Conservation (phyloP, 2,888 invertebrate species). For the Crepidodera aurea region DNA sequence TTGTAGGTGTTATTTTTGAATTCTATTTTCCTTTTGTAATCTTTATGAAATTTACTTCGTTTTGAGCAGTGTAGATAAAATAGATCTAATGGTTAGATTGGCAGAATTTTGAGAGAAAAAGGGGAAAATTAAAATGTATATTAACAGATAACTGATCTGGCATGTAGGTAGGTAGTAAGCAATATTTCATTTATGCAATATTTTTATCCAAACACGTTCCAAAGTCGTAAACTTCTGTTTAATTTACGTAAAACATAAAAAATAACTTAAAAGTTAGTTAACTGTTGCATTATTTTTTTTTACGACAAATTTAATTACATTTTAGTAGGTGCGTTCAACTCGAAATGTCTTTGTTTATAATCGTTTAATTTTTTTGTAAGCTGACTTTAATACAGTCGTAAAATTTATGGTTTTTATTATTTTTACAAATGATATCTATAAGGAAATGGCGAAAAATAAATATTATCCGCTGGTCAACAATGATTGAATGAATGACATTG, state of each 20-base stretch:
- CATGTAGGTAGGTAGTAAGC: not conserved
- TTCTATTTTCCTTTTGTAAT: too few relatives aligned
- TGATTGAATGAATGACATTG: too few relatives aligned
- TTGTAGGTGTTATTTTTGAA: too few relatives aligned
- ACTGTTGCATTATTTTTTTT: conserved; percentile 6
- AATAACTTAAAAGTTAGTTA: conserved; percentile 12
- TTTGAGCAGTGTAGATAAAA: too few relatives aligned
- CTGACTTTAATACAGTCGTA: conserved; percentile 6
- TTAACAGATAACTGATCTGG: too few relatives aligned
- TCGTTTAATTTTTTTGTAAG: conserved; percentile 4
- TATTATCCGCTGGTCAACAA: too few relatives aligned
- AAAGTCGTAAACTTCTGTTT: conserved; percentile 5
- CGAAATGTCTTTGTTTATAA: conserved; percentile 10
- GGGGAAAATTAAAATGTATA: too few relatives aligned
- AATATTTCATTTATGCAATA: conserved; percentile 2
- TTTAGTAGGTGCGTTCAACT: conserved; percentile 9
- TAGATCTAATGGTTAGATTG: too few relatives aligned
- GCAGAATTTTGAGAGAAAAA: too few relatives aligned
- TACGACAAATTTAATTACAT: conserved; percentile 6
- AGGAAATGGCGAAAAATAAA: too few relatives aligned
- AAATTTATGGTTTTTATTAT: conserved; percentile 3
- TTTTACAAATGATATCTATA: not conserved
- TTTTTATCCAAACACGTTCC: conserved; percentile 2
- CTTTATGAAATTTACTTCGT: too few relatives aligned
- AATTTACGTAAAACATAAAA: conserved; percentile 12